Percentiles rank a stretch among this genome's conserved stretches.
These are phyloP conservation scores for Apocheima hispidaria DNA, from an alignment of 2,888 invertebrate genomes.

Conservation along the genomic window DNA sequence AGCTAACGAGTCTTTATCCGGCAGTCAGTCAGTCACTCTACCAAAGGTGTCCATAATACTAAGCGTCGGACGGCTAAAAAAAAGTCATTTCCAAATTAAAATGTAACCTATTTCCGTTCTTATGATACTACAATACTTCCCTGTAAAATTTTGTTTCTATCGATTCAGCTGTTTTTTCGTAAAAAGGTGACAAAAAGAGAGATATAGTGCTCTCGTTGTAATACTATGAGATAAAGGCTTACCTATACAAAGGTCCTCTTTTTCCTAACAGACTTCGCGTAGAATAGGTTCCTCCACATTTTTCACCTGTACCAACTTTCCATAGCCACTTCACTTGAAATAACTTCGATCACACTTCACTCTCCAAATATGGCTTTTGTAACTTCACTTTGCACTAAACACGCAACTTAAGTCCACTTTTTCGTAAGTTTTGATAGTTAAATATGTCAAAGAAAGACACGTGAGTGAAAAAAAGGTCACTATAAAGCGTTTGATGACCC, in stretches of 20 bases:
- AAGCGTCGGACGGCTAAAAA: no score
- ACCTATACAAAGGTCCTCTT: conserved; percentile 74
- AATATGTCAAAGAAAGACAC: conserved; percentile 60
- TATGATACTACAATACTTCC: neutral
- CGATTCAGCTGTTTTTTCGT: neutral
- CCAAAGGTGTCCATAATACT: no score
- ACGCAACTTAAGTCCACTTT: conserved; percentile 1
- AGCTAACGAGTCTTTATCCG: no score
- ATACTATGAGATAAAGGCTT: conserved; percentile 44
- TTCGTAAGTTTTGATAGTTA: conserved; percentile 29
- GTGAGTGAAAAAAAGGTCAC: conserved; percentile 54
- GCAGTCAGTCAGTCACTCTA: no score
- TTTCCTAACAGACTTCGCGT: conserved; percentile 81
- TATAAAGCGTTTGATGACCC: conserved; percentile 83
- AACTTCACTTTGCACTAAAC: conserved; percentile 30
- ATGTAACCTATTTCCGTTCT: neutral
- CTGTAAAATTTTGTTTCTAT: neutral
- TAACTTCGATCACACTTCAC: conserved; percentile 48
- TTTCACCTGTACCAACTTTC: conserved; percentile 56
- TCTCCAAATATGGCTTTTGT: conserved; percentile 46
- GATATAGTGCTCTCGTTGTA: neutral
- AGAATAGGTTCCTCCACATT: conserved; percentile 78
- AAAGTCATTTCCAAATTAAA: neutral
- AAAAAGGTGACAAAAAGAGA: neutral
- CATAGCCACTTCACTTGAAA: conserved; percentile 59